Evolutionary conservation across 2,888 invertebrate genomes (phyloP), one percentile per base, ranked within the genome.

Genomic region (Liodrosophila aerea): DNA sequence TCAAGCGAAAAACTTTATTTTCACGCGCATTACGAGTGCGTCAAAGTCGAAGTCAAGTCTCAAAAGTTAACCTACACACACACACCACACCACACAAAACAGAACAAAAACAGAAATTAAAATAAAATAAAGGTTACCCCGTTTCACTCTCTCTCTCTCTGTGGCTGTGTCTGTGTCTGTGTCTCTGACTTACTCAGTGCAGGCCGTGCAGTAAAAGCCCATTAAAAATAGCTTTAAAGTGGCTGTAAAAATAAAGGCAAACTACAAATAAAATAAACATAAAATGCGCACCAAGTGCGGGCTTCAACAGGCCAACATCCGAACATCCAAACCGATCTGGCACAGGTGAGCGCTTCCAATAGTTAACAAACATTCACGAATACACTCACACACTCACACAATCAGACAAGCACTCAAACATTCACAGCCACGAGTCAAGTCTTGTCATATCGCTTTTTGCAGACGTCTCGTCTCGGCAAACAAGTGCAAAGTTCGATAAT

Each of bases 1-100:
- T 78, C 86, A 83, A 86, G 82, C 73, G 76, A 70, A 83, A 82
- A 78, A 76, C 71, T 87, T 83, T 84, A 83, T 86, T 83, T 83
- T 83, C 83, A 83, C 76, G 86, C 87, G 76, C 86, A 80, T 85
- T 83, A 71, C 81, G 65, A 85, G 49, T 60, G 30, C 50, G 44
- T 67, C 72, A 73, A 63, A 74, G 74, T 69, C 64, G 58, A 83
- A 74, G 56, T 61, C 85, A 64, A 58, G 45, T 37, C 52, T 54
- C 44, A 57, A 49, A 73, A 73, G 44, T 53, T 73, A 69, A 68
- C 74, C 56, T 46, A 63, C 34, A 54, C 54, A 9, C 37, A 36
- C 13, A 13, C 8, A 2, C 5, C 5, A 5, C 22, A 59, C 13
- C 44, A 46, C 27, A 39, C 27, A 46, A 18, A 33, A 7, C 41